Evolutionary conservation across 2,888 invertebrate genomes (phyloP), one percentile per base, ranked within the genome.

Genomic region (Sinelater perroti): DNA sequence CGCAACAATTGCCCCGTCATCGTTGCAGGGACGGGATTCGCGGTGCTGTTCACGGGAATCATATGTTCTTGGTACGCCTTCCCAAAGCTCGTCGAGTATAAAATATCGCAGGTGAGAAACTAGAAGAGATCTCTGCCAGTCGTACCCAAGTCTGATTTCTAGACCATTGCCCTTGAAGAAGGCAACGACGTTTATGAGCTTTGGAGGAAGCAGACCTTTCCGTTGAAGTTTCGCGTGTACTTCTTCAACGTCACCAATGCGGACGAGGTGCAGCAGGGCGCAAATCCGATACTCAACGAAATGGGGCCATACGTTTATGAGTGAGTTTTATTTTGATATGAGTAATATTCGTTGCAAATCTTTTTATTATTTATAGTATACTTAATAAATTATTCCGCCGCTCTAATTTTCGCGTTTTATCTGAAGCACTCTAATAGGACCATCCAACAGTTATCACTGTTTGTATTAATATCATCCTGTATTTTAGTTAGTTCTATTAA

Each of bases 271-370:
- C 79, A 77, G 62, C 64, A 67, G 0, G 87, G 87, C 0, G 78
- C 69, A 17, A 81, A 79, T 18, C 87, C 87, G 0, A 75, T 75
- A 10, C 66, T 87, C 0, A 65, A 74, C n/a, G 85, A 88, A 74
- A 72, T 82, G 3, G 87, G 87, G 14, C 87, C 87, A 8, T 87
- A 81, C 66, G 81, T 85, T 46, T 88, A 87, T 63, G 80, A 83
- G 87, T 87, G 78, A 79, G 82, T 75, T 1, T n/a, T 5, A 52
- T 24, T 6, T 24, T 24, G 24, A 24, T 24, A 6, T 24, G n/a
- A n/a, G n/a, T n/a, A n/a, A n/a, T n/a, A n/a, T n/a, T n/a, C n/a
- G n/a, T n/a, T n/a, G n/a, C n/a, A n/a, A n/a, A n/a, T n/a, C n/a
- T n/a, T n/a, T n/a, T n/a, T n/a, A n/a, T n/a, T n/a, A n/a, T n/a